These are phyloP conservation scores for Scylla paramamosain DNA, from an alignment of 1,140 invertebrate species.

Conservation along the genomic window DNA sequence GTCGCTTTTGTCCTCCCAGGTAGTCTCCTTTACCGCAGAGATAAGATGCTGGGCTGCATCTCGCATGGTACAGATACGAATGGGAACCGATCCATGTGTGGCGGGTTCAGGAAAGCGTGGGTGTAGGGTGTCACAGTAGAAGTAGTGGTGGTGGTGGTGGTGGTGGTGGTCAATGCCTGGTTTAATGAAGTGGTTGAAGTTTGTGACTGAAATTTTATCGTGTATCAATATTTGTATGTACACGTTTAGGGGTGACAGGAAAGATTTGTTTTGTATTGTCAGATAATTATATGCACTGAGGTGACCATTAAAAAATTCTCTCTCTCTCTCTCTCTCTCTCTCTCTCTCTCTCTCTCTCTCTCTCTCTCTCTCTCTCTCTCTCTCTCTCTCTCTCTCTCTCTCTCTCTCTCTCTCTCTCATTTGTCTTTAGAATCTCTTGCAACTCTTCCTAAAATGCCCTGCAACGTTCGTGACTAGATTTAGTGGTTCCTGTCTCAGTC, in stretches of 20 bases:
- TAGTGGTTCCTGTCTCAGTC: not conserved
- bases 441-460: not conserved
- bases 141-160: no score
- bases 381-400: not conserved
- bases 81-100: no score
- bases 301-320: not conserved
- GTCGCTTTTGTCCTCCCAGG: no score
- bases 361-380: slow-evolving; percentile 17
- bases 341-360: slow-evolving; percentile 29
- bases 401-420: not conserved
- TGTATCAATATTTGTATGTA: not conserved
- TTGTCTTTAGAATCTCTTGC: not conserved
- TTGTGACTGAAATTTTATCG: no score
- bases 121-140: no score
- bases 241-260: not conserved
- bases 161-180: no score
- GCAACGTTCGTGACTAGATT: not conserved
- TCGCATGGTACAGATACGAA: no score
- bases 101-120: no score
- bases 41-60: no score
- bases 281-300: not conserved
- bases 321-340: slow-evolving; percentile 25
- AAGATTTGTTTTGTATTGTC: not conserved
- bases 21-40: no score
- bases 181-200: no score